Evolutionary conservation across 2,888 invertebrate genomes (phyloP), one percentile per base, ranked within the genome.

Genomic region (Calliphora vomitoria): DNA sequence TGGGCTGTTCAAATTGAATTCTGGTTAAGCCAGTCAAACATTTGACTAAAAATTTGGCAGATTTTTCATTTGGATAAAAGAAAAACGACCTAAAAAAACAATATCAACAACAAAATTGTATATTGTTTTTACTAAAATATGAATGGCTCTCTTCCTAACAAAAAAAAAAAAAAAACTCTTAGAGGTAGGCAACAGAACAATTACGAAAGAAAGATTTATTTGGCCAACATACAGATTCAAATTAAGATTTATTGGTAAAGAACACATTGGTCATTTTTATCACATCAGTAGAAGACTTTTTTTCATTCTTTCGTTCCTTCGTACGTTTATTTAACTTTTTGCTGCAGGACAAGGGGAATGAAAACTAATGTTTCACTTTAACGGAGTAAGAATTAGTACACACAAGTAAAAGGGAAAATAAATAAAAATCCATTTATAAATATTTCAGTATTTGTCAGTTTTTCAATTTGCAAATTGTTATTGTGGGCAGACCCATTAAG

Each of bases 181-280:
- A 68, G 66, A 79, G 75, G 80, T 75, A 74, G 62, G 66, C 72
- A 69, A 71, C 81, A 86, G 15, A 84, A 81, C 71, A 82, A 87
- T 82, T 87, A 79, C 87, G 50, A 79, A 78, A 50, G 50, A 41
- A 78, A 79, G 87, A 87, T 87, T 87, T 87, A 87, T 87, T 85
- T 87, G 64, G 10, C 64, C 74, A 80, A 53, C 83, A 53, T 64
- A 78, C 55, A 66, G 68, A 68, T 81, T 87, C 81, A 84, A 87
- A 85, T 87, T 84, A 85, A 87, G 85, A 87, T 87, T 87, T 87
- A 87, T 87, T 75, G 74, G 55, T 53, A 50, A 62, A 62, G 62
- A 71, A 55, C 75, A 74, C 58, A 85, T 79, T 82, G 87, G 82
- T 69, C 84, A 87, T 85, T 87, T 87, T 81, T 84, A 84, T 84